These are phyloP conservation scores for Aphaenogaster floridana DNA, from an alignment of 1,140 invertebrate species.

Conservation along the genomic window DNA sequence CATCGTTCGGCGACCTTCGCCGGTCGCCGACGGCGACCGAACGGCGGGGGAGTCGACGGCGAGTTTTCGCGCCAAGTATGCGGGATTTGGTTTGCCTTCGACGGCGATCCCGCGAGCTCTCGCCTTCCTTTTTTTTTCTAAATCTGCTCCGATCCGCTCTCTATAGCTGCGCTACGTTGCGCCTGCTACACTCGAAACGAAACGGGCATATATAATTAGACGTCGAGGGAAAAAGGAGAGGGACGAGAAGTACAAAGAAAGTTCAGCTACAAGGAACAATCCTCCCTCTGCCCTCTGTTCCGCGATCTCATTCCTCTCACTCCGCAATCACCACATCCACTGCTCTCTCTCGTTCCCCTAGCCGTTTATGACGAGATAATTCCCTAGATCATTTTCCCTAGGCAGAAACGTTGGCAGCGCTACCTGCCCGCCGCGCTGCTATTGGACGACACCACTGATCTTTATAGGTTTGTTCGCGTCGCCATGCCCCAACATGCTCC, in stretches of 20 bases:
- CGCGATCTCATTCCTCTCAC: background rate
- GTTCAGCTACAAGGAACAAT: background rate
- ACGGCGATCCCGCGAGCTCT: background rate
- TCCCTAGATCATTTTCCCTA: background rate
- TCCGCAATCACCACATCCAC: too few relatives aligned
- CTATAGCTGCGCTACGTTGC: background rate
- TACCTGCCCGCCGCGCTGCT: background rate
- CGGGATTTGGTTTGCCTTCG: background rate
- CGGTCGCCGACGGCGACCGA: too few relatives aligned
- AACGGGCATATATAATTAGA: background rate
- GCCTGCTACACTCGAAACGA: background rate
- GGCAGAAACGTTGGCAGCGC: background rate
- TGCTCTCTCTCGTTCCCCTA: background rate
- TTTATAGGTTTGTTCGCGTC: too few relatives aligned
- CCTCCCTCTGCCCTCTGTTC: background rate
- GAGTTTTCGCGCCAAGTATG: conserved; percentile 68
- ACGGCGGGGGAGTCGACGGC: conserved; percentile 8
- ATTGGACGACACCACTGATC: background rate
- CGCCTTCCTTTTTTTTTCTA: background rate
- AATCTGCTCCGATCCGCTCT: too few relatives aligned
- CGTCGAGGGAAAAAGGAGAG: background rate
- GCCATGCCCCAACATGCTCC: too few relatives aligned
- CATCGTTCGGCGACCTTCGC: conserved; percentile 20
- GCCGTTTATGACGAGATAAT: background rate
- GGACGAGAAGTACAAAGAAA: background rate